Base-by-base conservation (phyloP, 2,888 invertebrate genomes). In the Octonoba sinensis region DNA sequence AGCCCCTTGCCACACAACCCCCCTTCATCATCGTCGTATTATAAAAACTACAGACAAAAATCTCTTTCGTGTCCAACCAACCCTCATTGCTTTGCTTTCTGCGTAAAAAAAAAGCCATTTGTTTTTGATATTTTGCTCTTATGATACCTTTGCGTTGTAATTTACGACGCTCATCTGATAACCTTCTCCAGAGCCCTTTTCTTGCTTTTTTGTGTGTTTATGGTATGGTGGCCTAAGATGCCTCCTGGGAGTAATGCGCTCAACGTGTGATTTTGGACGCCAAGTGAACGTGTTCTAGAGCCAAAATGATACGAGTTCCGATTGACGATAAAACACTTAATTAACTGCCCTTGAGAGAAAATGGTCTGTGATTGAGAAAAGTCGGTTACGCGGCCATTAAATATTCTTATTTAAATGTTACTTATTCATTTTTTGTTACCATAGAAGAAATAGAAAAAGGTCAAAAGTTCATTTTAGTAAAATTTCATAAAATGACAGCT, bases 71-170 rank as follows among this genome's bases (percentile, higher is more conserved):
- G 47, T 62, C 69, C 60, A 20, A 15, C 22, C 59, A 22, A 1
- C 59, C 69, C 51, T 76, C 51, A 57, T 64, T 36, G 54, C 54
- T 59, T 76, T 69, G 67, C 36, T 60, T 70, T 51, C 56, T 56
- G 36, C 51, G 44, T 62, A 47, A 72, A 24, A 27, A 36, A 36
- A 36, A 36, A 8, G 36, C 36, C 16, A 73, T 72, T 79, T 67
- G 27, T 51, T 73, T 64, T 67, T 78, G 56, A 59, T 78, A 51
- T 66, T 59, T 79, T 72, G 57, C 16, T 27, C 62, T 79, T 79
- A 79, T 73, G 79, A 79, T 79, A 67, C 72, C 71, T 71, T 71
- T 60, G 66, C 67, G 59, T 66, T 49, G 79, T 73, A 79, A 79
- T 79, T 79, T 79, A 79, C 66, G 79, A 62, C 66, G 60, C 66